Conservation (phyloP, 2,888 invertebrate species). For the Cryptus armator region DNA sequence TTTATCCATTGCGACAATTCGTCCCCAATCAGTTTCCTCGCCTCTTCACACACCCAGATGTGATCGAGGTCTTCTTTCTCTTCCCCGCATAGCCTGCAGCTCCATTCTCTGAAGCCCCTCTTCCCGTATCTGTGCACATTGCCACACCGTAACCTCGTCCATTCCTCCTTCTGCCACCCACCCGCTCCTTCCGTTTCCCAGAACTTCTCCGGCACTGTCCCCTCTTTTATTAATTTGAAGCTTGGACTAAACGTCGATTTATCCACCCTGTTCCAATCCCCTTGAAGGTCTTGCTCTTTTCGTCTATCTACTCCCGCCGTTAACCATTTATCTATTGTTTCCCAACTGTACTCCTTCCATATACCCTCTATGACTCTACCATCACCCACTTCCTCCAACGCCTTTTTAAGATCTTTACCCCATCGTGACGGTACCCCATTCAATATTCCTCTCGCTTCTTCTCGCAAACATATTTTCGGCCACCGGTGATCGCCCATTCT, state of each 20-base stretch:
- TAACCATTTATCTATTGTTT: neutral
- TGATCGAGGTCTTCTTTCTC: neutral
- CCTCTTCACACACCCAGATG: neutral
- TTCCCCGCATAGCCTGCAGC: neutral
- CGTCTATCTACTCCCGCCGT: neutral
- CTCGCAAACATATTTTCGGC: neutral
- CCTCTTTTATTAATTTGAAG: neutral
- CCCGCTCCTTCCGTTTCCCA: neutral
- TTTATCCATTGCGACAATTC: neutral
- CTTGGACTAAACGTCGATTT: neutral
- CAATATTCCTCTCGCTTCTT: neutral
- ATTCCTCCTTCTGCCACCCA: neutral
- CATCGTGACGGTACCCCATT: neutral
- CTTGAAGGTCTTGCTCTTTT: constrained; percentile 26
- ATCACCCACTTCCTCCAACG: neutral
- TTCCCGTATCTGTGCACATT: neutral
- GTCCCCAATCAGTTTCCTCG: neutral
- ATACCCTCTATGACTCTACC: neutral
- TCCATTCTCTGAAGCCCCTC: neutral
- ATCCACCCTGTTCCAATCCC: constrained; percentile 11
- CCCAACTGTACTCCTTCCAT: neutral
- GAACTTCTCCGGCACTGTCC: neutral
- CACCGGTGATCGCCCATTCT: neutral
- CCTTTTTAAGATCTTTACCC: neutral
- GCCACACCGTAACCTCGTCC: neutral